These are phyloP conservation scores for Labrus mixtus DNA, from an alignment of 2,113 vertebrate genomes.

Conservation along the genomic window DNA sequence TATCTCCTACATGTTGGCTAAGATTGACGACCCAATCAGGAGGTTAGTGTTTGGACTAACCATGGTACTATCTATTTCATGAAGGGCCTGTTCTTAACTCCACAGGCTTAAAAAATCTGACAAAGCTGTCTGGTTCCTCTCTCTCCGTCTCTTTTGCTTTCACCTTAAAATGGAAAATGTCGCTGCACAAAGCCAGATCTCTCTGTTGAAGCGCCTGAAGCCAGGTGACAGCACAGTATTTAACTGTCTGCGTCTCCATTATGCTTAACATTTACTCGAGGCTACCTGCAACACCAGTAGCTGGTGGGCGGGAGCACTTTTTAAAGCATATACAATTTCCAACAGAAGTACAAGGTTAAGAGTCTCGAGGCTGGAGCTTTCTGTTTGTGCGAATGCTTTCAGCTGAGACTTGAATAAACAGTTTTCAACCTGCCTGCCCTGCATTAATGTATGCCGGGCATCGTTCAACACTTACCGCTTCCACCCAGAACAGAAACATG, in stretches of 20 bases:
- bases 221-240: constrained; percentile 34
- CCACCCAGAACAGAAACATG: constrained; percentile 48
- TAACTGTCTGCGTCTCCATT: constrained; percentile 24
- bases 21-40: constrained; percentile 6
- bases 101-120: constrained; percentile 37
- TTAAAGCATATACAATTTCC: constrained; percentile 14
- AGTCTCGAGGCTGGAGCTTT: constrained; percentile 39
- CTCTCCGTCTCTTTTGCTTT: constrained; percentile 45
- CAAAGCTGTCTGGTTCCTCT: constrained; percentile 24
- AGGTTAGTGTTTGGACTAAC: constrained; percentile 17
- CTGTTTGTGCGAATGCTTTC: constrained; percentile 4
- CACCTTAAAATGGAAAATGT: constrained; percentile 28
- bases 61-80: constrained; percentile 8
- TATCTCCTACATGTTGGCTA: constrained; percentile 4
- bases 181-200: constrained; percentile 21
- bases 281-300: constrained; percentile 17
- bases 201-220: constrained; percentile 28
- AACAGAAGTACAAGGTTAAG: constrained; percentile 20
- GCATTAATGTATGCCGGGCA: constrained; percentile 7
- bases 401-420: constrained; percentile 15
- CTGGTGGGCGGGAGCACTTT: constrained; percentile 32
- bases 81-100: constrained; percentile 34
- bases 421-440: constrained; percentile 36
- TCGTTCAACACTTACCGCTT: constrained; percentile 55
- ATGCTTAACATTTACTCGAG: constrained; percentile 17